Conservation (phyloP, 2,888 invertebrate genomes). For the Dolichopus griseipennis region DNA sequence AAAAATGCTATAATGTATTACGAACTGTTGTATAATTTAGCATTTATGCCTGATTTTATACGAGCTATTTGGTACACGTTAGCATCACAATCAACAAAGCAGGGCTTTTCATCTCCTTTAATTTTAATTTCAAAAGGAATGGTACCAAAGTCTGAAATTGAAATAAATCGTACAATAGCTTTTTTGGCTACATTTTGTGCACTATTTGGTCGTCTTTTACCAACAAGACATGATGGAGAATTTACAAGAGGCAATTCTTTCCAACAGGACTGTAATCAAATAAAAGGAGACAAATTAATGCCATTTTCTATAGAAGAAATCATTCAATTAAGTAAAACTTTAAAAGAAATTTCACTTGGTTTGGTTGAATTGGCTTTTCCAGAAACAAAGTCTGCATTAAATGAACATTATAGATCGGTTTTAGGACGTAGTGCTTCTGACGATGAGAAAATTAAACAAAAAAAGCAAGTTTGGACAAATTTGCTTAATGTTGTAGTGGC, state of each 20-base stretch:
- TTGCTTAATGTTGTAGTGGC: slow-evolving; percentile 62
- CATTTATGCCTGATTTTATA: slow-evolving; percentile 69
- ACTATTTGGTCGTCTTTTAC: slow-evolving; percentile 67
- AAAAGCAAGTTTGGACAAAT: slow-evolving; percentile 66
- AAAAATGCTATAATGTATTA: slow-evolving; percentile 76
- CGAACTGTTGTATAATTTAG: slow-evolving; percentile 67
- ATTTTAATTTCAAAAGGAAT: slow-evolving; percentile 42
- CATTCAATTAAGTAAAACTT: slow-evolving; percentile 58
- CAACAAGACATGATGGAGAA: slow-evolving; percentile 79
- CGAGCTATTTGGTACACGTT: slow-evolving; percentile 62
- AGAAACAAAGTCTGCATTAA: slow-evolving; percentile 56
- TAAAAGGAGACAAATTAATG: slow-evolving; percentile 29
- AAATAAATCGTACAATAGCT: slow-evolving; percentile 57
- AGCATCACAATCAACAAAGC: slow-evolving; percentile 38
- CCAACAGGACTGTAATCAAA: neutral
- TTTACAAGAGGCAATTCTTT: slow-evolving; percentile 52
- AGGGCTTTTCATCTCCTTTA: slow-evolving; percentile 41
- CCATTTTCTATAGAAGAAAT: slow-evolving; percentile 68
- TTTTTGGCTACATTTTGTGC: slow-evolving; percentile 76
- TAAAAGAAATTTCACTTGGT: slow-evolving; percentile 75
- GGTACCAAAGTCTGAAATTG: slow-evolving; percentile 45
- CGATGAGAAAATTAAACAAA: slow-evolving; percentile 36
- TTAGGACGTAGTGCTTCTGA: slow-evolving; percentile 38
- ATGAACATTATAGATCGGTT: slow-evolving; percentile 53
- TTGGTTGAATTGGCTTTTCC: slow-evolving; percentile 80